A percentile compares a stretch with the other conserved stretches of the same genome.
phyloP scores from a whole-genome alignment of 2,888 invertebrate species.

The Amphiduros pacificus region DNA sequence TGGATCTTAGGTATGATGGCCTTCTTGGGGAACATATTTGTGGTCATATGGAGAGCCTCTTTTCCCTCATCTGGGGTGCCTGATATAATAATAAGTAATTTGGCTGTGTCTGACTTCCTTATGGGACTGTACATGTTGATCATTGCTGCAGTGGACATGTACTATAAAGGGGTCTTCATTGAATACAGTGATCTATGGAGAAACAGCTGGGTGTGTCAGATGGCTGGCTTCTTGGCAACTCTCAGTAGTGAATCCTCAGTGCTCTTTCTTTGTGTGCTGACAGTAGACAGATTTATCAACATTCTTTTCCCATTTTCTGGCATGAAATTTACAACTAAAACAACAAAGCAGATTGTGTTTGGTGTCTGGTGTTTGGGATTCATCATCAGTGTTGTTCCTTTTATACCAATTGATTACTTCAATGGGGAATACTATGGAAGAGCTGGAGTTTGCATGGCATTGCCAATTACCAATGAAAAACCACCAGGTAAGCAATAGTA shows the following conservation, averaged over 20 bases:
- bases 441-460: neutral
- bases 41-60: neutral
- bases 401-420: neutral
- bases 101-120: neutral
- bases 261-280: neutral
- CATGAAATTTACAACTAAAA: no score
- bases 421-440: neutral
- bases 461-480: neutral
- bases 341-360: neutral
- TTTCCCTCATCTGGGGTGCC: neutral
- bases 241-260: neutral
- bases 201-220: neutral
- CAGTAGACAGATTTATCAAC: neutral
- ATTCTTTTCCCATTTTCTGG: neutral
- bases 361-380: neutral
- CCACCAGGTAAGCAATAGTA: neutral
- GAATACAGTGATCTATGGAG: neutral
- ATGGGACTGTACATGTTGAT: neutral
- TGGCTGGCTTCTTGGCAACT: neutral
- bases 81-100: neutral
- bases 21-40: neutral
- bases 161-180: neutral
- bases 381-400: neutral
- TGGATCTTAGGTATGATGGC: neutral
- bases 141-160: neutral